Evolutionary conservation across 1,140 invertebrate species (phyloP).

Genomic region (Bilobella aurantiaca): DNA sequence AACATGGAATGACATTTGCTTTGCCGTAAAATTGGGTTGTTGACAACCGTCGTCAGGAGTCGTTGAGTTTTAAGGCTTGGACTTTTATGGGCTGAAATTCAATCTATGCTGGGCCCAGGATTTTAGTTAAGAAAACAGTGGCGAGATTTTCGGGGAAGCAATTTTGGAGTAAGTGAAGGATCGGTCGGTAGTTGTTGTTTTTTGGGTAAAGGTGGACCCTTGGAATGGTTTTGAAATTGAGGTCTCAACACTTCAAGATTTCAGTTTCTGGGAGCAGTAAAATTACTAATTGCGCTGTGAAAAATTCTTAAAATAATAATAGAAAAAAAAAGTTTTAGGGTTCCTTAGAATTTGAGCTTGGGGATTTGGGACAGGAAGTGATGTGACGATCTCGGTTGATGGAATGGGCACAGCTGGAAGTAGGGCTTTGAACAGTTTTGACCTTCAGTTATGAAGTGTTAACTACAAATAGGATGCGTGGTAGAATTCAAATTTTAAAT

Average conservation of each 20-base stretch:
- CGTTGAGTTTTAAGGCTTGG: constrained; percentile 1
- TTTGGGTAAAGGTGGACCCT: too few relatives aligned
- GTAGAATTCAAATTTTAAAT: too few relatives aligned
- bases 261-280: too few relatives aligned
- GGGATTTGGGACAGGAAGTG: background rate
- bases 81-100: background rate
- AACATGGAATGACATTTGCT: constrained; percentile 3
- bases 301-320: background rate
- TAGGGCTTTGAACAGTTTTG: too few relatives aligned
- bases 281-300: too few relatives aligned
- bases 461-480: too few relatives aligned
- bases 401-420: background rate
- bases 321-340: background rate
- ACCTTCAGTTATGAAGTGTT: too few relatives aligned
- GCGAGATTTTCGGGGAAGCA: background rate
- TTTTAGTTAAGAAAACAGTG: background rate
- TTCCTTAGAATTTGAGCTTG: background rate
- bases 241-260: too few relatives aligned
- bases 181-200: too few relatives aligned
- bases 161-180: too few relatives aligned
- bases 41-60: constrained; percentile 7
- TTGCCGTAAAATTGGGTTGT: constrained; percentile 2
- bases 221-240: too few relatives aligned
- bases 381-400: background rate
- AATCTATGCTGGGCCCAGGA: background rate